A percentile compares a stretch with the other conserved stretches of the same genome.
These are phyloP conservation scores for Tenthredo amoena DNA, from an alignment of 2,888 invertebrate genomes.

Conservation along the genomic window DNA sequence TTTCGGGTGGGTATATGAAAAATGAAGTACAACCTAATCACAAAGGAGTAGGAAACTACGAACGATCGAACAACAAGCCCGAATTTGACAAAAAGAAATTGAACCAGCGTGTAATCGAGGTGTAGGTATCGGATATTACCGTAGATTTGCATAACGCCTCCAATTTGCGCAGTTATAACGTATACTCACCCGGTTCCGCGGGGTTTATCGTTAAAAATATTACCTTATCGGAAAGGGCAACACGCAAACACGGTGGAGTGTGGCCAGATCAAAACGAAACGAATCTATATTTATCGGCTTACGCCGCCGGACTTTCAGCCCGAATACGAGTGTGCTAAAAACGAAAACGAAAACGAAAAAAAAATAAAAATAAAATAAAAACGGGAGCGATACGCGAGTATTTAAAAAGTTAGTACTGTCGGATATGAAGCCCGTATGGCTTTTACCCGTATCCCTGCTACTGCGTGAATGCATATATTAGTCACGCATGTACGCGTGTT, in stretches of 20 bases:
- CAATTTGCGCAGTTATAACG: constrained; percentile 6
- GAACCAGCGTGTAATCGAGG: constrained; percentile 21
- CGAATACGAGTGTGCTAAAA: constrained; percentile 25
- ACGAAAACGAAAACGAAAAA: neutral
- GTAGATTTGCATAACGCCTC: constrained; percentile 38
- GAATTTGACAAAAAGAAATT: neutral
- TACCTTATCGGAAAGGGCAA: constrained; percentile 29
- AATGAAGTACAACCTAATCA: neutral
- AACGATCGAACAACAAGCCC: neutral
- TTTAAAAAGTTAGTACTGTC: constrained; percentile 38
- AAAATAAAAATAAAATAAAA: neutral
- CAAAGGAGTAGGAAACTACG: neutral
- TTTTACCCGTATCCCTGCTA: constrained; percentile 8
- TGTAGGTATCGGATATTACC: constrained; percentile 19
- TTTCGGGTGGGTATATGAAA: neutral
- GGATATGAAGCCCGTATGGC: constrained; percentile 42
- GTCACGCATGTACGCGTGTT: neutral
- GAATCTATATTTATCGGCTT: constrained; percentile 44
- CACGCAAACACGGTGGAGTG: constrained; percentile 30
- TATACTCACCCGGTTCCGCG: constrained; percentile 16
- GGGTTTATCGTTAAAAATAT: constrained; percentile 30
- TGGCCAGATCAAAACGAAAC: constrained; percentile 37
- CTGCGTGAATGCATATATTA: constrained; percentile 14
- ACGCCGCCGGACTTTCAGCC: constrained; percentile 8
- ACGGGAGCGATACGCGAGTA: constrained; percentile 23